Percentiles rank a stretch among this genome's conserved stretches.
These are phyloP conservation scores for Octomys mimax DNA, from an alignment of 2,797 vertebrate genomes.

Conservation along the genomic window DNA sequence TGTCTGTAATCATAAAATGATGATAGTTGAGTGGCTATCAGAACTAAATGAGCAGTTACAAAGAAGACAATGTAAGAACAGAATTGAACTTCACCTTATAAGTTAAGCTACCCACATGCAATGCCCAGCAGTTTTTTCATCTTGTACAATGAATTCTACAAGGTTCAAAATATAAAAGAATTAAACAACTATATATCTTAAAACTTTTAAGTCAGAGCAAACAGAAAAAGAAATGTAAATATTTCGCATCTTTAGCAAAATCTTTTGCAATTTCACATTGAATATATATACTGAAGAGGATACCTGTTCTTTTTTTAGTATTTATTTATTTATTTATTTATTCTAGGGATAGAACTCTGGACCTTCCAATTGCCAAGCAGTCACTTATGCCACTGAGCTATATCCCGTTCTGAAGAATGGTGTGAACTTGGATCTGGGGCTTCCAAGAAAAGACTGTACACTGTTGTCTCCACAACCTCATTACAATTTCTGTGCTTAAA, in stretches of 20 bases:
- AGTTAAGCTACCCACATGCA: not conserved
- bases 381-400: no score
- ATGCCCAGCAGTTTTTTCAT: not conserved
- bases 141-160: constrained; percentile 20
- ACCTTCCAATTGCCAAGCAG: no score
- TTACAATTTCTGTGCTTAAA: not conserved
- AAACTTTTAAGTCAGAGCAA: not conserved
- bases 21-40: not conserved
- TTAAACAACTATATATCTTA: not conserved
- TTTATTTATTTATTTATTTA: no score
- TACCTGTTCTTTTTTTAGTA: not conserved
- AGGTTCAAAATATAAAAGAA: not conserved
- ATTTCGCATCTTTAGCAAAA: constrained; percentile 5
- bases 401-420: not conserved
- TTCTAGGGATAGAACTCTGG: no score
- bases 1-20: not conserved
- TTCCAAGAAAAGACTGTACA: not conserved
- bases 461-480: not conserved
- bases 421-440: not conserved
- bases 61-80: constrained; percentile 29
- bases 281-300: not conserved
- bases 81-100: constrained; percentile 31
- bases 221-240: constrained; percentile 24
- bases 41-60: constrained; percentile 28
- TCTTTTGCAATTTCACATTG: not conserved